Evolutionary conservation across 2,888 invertebrate species (phyloP), one percentile per base, ranked within the genome.

Genomic region (Glaucopsyche alexis): DNA sequence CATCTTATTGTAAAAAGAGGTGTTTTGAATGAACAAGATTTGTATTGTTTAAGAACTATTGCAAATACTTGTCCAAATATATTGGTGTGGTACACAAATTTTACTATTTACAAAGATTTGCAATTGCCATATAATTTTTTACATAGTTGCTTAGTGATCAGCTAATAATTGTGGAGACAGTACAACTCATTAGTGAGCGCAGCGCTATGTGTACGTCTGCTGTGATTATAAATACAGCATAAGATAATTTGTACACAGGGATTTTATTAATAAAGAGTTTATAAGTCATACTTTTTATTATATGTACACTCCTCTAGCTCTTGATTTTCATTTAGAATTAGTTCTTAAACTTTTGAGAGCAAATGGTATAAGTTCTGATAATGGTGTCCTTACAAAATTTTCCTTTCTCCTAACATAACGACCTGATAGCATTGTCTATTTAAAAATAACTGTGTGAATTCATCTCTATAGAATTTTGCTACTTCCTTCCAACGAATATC

Each of bases 401-500:
- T 77, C 78, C 47, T 79, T 77, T 8, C 65, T 74, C 40, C 38
- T 45, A 8, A n/a, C n/a, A n/a, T n/a, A n/a, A 86, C 76, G 11
- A 83, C 52, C 38, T 40, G 49, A 7, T 74, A 72, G 74, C 81
- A 79, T 49, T 81, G 66, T 73, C 65, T 74, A 73, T 89, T 85
- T 55, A 91, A 77, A 80, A 90, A 90, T 9, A 74, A 71, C 70
- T 78, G 79, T 60, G 89, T 90, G 73, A 85, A 83, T 7, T 88
- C 91, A 79, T 87, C 87, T 71, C 88, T 84, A 76, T 88, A 89
- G 60, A 85, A 77, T 52, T 79, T 79, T 7, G 80, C 73, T 38
- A 91, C 71, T 71, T 89, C 85, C 77, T 86, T 87, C 91, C 91
- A 91, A 76, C 84, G 79, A 66, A 91, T 89, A 75, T 91, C 91